phyloP scores from a whole-genome alignment of 2,888 invertebrate genomes.

The Spodoptera exigua region DNA sequence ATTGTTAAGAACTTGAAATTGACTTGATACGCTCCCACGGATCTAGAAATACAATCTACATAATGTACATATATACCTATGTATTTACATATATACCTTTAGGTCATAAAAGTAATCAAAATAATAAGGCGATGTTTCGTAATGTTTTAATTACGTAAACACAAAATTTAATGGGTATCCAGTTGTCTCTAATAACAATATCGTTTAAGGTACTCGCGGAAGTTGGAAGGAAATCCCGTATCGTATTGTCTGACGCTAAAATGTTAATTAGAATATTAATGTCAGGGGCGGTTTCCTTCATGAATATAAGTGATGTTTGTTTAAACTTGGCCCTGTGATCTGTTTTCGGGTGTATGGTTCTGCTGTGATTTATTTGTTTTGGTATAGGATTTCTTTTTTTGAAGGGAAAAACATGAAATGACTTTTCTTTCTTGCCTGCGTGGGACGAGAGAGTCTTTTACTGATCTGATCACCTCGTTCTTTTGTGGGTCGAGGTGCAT shows the following conservation, averaged over 20 bases:
- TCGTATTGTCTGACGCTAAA: slow-evolving; percentile 71
- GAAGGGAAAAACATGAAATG: too few species aligned
- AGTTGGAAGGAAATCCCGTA: slow-evolving; percentile 75
- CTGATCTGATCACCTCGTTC: too few species aligned
- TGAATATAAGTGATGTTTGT: slow-evolving; percentile 63
- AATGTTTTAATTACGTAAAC: slow-evolving; percentile 42
- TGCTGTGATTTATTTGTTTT: slow-evolving; percentile 4
- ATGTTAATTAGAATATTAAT: slow-evolving; percentile 81
- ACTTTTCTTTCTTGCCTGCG: too few species aligned
- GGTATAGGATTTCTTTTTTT: slow-evolving; percentile 1
- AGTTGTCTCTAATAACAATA: slow-evolving; percentile 61
- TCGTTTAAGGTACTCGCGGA: slow-evolving; percentile 60
- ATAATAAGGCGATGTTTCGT: slow-evolving; percentile 17
- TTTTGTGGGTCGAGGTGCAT: too few species aligned
- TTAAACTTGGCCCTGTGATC: slow-evolving; percentile 40
- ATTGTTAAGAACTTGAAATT: too few species aligned
- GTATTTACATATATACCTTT: too few species aligned
- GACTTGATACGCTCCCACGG: too few species aligned
- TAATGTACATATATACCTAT: too few species aligned
- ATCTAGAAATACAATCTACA: too few species aligned
- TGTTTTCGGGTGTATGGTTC: slow-evolving; percentile 11
- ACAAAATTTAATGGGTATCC: slow-evolving; percentile 56
- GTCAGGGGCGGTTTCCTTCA: slow-evolving; percentile 68
- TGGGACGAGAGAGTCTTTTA: too few species aligned
- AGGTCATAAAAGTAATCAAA: too few species aligned